Evolutionary conservation across 2,113 vertebrate species (phyloP), one percentile per base, ranked within the genome.

Genomic region (Bufo gargarizans): DNA sequence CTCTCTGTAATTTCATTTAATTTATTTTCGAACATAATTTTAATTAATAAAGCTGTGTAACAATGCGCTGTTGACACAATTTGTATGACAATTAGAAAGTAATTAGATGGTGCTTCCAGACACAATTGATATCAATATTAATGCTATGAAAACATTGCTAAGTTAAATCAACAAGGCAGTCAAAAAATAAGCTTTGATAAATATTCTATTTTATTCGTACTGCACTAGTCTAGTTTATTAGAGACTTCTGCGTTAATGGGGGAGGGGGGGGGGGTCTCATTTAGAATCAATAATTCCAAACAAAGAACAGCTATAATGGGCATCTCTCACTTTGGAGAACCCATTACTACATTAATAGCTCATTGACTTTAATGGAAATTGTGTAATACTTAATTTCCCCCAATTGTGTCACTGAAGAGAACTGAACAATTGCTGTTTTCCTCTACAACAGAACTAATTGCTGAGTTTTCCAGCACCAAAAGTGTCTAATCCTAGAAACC

Each of bases 41-140:
- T 50, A 76, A 76, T 76, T 76, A 76, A 76, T 76, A 76, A 50
- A 76, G 72, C 72, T 20, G 72, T 76, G 72, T 76, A 76, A 76
- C 72, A 50, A 76, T 76, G 72, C 20, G 72, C 45, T 47, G 45
- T 47, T 49, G 72, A 76, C 72, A 76, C 33, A 50, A 49, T 50
- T 17, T 19, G 47, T 19, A 76, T 14, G 72, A 10, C 47, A 76
- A 76, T 76, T 76, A 76, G 16, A 50, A 47, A 76, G 17, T 50
- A 76, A 76, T 76, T 50, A 76, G 72, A 20, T 17, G 20, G 19
- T 20, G 10, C 43, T 4, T 76, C 12, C 72, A 49, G 47, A 10
- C 47, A 50, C 45, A 50, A 50, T 76, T 19, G 47, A 76, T 76
- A 72, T 72, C 47, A 45, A 43, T 72, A 76, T 49, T 47, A 49